Percentiles rank a stretch among this genome's conserved stretches.
Evolutionary conservation across 2,888 invertebrate genomes (phyloP).

Genomic region (Abrostola triplasia): DNA sequence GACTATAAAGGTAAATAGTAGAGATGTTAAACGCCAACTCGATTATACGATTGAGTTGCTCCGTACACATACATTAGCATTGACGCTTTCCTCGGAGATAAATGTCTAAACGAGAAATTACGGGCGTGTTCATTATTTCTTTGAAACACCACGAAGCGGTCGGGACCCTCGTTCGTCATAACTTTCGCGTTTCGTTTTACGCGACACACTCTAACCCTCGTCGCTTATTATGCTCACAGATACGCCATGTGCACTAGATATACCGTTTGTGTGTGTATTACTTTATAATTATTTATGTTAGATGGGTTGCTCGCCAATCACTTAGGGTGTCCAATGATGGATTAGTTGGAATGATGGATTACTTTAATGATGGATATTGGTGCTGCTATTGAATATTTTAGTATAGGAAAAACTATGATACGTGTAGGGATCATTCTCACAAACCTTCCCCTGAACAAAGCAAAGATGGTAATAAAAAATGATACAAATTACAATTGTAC

Average conservation of each 20-base stretch:
- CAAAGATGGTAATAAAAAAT: background rate
- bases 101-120: conserved; percentile 28
- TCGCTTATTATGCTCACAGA: conserved; percentile 11
- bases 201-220: conserved; percentile 14
- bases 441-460: background rate
- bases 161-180: conserved; percentile 15
- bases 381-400: conserved; percentile 5
- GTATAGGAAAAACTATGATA: background rate
- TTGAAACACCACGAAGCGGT: conserved; percentile 39
- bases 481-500: too few species aligned
- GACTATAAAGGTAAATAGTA: conserved; percentile 17
- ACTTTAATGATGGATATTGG: conserved; percentile 5
- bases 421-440: background rate
- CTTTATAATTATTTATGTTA: conserved; percentile 1
- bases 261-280: background rate
- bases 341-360: conserved; percentile 4
- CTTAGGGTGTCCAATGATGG: background rate
- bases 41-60: conserved; percentile 35
- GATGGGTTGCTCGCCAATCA: conserved; percentile 2
- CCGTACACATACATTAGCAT: conserved; percentile 8
- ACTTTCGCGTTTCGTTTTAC: conserved; percentile 26
- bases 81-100: conserved; percentile 28
- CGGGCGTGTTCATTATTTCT: conserved; percentile 32
- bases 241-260: background rate
- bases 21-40: conserved; percentile 30